Evolutionary conservation across 2,113 vertebrate species (phyloP).

Genomic region (Camelus dromedarius): DNA sequence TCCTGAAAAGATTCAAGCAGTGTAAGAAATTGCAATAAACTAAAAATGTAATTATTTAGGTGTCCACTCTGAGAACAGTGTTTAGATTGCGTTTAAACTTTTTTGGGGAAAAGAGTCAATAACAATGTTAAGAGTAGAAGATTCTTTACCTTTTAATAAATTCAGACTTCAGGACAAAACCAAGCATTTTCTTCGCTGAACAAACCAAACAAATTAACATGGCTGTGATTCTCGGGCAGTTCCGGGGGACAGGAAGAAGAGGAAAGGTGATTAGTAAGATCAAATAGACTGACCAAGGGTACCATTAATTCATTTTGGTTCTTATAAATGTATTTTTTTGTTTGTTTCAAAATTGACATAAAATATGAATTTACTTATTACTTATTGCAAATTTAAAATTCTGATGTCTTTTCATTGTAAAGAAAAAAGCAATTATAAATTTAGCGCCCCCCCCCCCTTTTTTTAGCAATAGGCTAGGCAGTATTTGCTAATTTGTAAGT

Average conservation of each 20-base stretch:
- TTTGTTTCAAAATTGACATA: slow-evolving; percentile 27
- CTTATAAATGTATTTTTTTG: background rate
- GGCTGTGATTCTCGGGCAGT: background rate
- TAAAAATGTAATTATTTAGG: slow-evolving; percentile 54
- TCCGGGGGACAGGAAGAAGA: background rate
- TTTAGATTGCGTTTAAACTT: slow-evolving; percentile 47
- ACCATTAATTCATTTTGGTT: background rate
- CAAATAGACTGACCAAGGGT: background rate
- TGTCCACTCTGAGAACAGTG: background rate
- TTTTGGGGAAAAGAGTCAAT: background rate
- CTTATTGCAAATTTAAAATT: slow-evolving; percentile 17
- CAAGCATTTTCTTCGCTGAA: slow-evolving; percentile 55
- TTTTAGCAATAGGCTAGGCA: background rate
- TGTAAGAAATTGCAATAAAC: slow-evolving; percentile 28
- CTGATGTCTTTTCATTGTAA: background rate
- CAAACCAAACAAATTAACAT: slow-evolving; percentile 23
- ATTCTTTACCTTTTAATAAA: slow-evolving; percentile 12
- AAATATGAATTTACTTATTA: slow-evolving; percentile 21
- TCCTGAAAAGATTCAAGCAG: slow-evolving; percentile 57
- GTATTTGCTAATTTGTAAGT: slow-evolving; percentile 24
- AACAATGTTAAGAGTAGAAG: background rate
- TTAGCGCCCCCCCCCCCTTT: background rate
- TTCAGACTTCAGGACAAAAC: slow-evolving; percentile 26
- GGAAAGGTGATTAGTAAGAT: background rate
- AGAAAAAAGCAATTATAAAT: background rate